A percentile compares a stretch with the other conserved stretches of the same genome.
phyloP scores from a whole-genome alignment of 2,797 vertebrate species.

The Novumbra hubbsi region DNA sequence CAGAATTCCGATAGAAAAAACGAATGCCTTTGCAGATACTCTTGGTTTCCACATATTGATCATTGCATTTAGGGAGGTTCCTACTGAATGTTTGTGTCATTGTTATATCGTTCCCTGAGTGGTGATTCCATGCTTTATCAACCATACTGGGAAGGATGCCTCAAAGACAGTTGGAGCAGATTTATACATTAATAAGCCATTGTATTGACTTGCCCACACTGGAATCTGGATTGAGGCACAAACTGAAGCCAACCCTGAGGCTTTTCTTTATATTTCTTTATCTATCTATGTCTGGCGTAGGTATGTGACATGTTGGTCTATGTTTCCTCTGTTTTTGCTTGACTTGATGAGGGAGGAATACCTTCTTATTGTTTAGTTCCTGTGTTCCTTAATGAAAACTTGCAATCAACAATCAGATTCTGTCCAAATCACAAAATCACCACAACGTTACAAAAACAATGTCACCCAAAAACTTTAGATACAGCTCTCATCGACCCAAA shows the following conservation, averaged over 20 bases:
- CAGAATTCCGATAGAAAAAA: background rate
- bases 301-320: background rate
- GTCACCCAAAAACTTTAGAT: background rate
- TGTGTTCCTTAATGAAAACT: background rate
- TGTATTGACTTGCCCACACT: background rate
- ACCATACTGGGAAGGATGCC: background rate
- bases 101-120: background rate
- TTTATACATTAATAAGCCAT: slow-evolving; percentile 14
- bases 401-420: background rate
- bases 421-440: background rate
- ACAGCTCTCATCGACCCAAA: background rate
- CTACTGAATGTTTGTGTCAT: background rate
- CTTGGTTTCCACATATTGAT: background rate
- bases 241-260: background rate
- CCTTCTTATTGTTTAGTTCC: background rate
- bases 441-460: background rate
- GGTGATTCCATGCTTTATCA: background rate
- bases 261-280: too few relatives aligned
- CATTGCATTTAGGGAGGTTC: background rate
- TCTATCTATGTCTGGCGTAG: background rate
- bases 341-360: background rate
- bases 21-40: background rate
- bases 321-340: background rate
- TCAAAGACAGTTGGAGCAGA: background rate
- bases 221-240: too few relatives aligned